Base-by-base conservation (phyloP, 1,140 invertebrate species). In the Drosophila kikkawai region DNA sequence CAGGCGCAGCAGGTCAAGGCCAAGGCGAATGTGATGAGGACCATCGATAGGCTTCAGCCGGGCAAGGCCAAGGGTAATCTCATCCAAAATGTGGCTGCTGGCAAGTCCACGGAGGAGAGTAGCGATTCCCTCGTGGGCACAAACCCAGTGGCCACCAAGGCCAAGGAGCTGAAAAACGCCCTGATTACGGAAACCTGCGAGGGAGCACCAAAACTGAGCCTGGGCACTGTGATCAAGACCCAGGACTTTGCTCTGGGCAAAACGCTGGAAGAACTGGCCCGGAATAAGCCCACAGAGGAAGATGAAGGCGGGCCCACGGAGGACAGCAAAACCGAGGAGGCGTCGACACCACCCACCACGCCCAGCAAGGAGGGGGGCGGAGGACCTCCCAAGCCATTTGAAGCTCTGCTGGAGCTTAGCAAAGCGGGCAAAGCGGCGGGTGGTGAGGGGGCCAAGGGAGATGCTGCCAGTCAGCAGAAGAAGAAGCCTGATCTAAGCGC, bases 401-500 rank as follows among this genome's bases (percentile, higher is more conserved):
- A 91, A 45, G 82, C 88, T 36, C 47, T 84, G 3, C 39, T 80
- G 0, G 91, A 92, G n/a, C 59, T 91, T 1, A 87, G 80, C 45
- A 87, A 80, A 29, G 47, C 22, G 0, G 13, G 26, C 3, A 66
- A 85, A 17, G 44, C 63, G 3, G 36, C 41, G 7, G 73, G 82
- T 29, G 26, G 26, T 3, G 44, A 69, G n/a, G 41, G 68, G 4
- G 4, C 47, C 0, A 75, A 76, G 32, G n/a, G 13, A 9, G 77
- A 79, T 8, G 19, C 57, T 2, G 48, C 45, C 22, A 48, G 47
- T 7, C 22, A 37, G 4, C 48, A 71, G 11, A 82, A 95, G 91
- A 95, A 96, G 17, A 97, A 96, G 55, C 97, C 97, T 1, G 97
- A 98, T 93, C 94, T 97, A 45, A 97, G 96, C 92, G 97, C 97